Evolutionary conservation across 1,140 invertebrate genomes (phyloP).

Genomic region (Drosophila insularis): DNA sequence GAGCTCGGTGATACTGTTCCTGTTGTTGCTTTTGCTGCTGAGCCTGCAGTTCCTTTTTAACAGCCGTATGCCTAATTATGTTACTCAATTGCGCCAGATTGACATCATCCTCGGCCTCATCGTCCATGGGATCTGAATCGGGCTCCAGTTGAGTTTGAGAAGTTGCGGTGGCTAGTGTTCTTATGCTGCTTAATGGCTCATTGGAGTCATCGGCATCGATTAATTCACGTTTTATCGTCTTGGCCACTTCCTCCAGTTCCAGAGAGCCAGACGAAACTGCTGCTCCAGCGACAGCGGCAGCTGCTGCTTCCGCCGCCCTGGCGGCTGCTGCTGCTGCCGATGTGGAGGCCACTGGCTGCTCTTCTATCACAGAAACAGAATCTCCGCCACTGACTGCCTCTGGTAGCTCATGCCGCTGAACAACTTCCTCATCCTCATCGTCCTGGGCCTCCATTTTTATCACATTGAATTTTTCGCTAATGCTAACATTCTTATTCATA

Average conservation of each 20-base stretch:
- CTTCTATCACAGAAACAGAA: conserved; percentile 19
- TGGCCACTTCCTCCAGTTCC: conserved; percentile 56
- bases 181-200: conserved; percentile 76
- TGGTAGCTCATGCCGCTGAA: conserved; percentile 1
- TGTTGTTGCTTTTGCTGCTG: conserved; percentile 56
- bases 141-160: conserved; percentile 22
- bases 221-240: conserved; percentile 77
- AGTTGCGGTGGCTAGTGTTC: conserved; percentile 33
- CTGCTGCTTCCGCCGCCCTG: conserved; percentile 60
- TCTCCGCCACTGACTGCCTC: neutral
- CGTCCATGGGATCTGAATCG: conserved; percentile 51
- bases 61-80: conserved; percentile 73
- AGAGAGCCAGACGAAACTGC: neutral
- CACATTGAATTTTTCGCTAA: conserved; percentile 82
- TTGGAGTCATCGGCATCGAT: conserved; percentile 80
- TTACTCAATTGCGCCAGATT: conserved; percentile 80
- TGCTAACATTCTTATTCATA: conserved; percentile 79
- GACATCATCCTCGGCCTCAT: conserved; percentile 77
- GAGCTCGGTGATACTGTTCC: conserved; percentile 38
- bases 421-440: conserved; percentile 18
- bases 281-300: conserved; percentile 54
- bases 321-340: conserved; percentile 66
- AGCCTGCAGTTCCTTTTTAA: conserved; percentile 68
- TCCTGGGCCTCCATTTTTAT: conserved; percentile 71
- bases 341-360: conserved; percentile 64